These are phyloP conservation scores for Drosophila bocki DNA, from an alignment of 1,140 invertebrate genomes.

Conservation along the genomic window DNA sequence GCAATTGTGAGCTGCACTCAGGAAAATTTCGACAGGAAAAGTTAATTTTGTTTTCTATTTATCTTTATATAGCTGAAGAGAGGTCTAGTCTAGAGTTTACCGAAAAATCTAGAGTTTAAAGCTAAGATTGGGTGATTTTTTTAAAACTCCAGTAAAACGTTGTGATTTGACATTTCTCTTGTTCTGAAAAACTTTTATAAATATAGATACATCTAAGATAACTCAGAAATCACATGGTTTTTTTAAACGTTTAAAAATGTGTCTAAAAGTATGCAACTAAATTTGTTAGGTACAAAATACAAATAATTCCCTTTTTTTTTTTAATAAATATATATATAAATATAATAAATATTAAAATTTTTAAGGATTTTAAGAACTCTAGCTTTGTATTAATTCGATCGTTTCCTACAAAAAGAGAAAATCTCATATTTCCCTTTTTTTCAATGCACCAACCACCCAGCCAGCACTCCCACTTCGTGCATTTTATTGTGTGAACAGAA, in stretches of 20 bases:
- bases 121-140: not conserved
- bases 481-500: slow-evolving; percentile 78
- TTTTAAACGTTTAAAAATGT: not conserved
- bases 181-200: too few relatives aligned
- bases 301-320: too few relatives aligned
- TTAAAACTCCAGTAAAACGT: not conserved
- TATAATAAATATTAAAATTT: too few relatives aligned
- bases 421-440: not conserved
- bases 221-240: not conserved
- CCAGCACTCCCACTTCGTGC: slow-evolving; percentile 51
- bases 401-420: not conserved
- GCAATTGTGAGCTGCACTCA: slow-evolving; percentile 51
- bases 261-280: not conserved
- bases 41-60: too few relatives aligned
- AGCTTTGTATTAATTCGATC: too few relatives aligned
- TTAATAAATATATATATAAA: too few relatives aligned
- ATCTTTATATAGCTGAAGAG: not conserved
- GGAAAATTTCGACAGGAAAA: not conserved
- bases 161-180: not conserved
- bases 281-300: not conserved
- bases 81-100: too few relatives aligned
- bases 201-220: not conserved
- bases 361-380: too few relatives aligned
- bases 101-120: not conserved
- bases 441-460: not conserved